These are phyloP conservation scores for Sepioteuthis lessoniana DNA, from an alignment of 2,888 invertebrate genomes.

Conservation along the genomic window DNA sequence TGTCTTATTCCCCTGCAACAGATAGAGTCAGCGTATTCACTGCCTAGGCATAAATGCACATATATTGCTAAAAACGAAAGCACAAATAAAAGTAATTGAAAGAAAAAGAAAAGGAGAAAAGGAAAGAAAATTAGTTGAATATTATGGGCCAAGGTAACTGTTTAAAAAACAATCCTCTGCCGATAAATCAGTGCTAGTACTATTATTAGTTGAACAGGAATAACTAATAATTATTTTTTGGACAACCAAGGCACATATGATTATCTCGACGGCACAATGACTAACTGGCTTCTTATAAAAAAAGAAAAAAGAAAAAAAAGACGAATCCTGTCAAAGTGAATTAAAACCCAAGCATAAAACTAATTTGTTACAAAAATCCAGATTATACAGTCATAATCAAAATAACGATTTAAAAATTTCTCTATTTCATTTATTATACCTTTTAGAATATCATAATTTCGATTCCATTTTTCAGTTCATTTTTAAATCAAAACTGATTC, in stretches of 20 bases:
- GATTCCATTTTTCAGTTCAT: rapidly evolving
- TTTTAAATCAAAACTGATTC: background rate
- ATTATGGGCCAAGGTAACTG: background rate
- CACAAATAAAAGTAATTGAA: background rate
- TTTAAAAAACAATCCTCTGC: background rate
- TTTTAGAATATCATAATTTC: background rate
- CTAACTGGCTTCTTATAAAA: background rate
- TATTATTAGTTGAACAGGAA: background rate
- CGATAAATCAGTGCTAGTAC: background rate
- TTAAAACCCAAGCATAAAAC: background rate
- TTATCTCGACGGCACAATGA: background rate
- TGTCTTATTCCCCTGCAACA: no score
- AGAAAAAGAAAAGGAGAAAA: background rate
- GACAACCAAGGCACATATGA: background rate
- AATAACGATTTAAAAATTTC: background rate
- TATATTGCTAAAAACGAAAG: no score
- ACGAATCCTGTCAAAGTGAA: background rate
- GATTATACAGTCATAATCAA: background rate
- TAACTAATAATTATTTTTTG: background rate
- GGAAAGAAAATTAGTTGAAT: background rate
- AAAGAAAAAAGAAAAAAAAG: no score
- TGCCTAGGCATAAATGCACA: no score
- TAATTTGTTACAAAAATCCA: background rate
- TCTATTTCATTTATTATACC: no score
- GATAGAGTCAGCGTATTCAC: no score